Conservation (phyloP, 1,140 invertebrate species). For the Uloborus diversus region DNA sequence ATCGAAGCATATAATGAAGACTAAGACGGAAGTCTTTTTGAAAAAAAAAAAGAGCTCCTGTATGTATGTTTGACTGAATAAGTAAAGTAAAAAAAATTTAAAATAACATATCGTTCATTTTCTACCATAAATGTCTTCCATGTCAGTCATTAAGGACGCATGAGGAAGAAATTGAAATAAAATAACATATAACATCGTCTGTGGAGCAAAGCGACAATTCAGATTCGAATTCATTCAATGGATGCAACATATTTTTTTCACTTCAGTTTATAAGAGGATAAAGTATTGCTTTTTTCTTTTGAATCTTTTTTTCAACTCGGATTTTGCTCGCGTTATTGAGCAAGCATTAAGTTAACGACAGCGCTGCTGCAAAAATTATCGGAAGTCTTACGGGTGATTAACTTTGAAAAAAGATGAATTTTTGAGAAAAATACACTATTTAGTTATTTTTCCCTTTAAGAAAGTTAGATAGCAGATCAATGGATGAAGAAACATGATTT, state of each 20-base stretch:
- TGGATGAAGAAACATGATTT: no score
- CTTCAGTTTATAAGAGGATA: neutral
- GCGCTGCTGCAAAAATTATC: slow-evolving; percentile 37
- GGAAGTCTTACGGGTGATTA: slow-evolving; percentile 38
- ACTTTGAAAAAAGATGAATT: slow-evolving; percentile 6
- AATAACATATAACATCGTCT: neutral
- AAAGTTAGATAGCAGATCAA: no score
- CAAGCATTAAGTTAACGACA: slow-evolving; percentile 46
- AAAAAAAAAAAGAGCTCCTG: no score
- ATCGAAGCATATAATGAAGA: no score
- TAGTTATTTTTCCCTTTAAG: no score
- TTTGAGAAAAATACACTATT: no score
- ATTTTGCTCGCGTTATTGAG: slow-evolving; percentile 40
- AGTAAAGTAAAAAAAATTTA: no score
- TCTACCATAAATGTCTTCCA: neutral
- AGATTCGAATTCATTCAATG: slow-evolving; percentile 6
- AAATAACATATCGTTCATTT: slow-evolving; percentile 18
- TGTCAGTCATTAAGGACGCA: slow-evolving; percentile 24
- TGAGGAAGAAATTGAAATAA: slow-evolving; percentile 36
- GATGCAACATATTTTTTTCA: slow-evolving; percentile 4
- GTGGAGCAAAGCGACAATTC: neutral
- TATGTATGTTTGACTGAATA: no score
- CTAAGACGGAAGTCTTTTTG: no score
- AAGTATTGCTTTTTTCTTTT: slow-evolving; percentile 8
- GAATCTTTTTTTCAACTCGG: neutral